Base-by-base conservation (phyloP, 1,140 invertebrate genomes). In the Drosophila hydei region DNA sequence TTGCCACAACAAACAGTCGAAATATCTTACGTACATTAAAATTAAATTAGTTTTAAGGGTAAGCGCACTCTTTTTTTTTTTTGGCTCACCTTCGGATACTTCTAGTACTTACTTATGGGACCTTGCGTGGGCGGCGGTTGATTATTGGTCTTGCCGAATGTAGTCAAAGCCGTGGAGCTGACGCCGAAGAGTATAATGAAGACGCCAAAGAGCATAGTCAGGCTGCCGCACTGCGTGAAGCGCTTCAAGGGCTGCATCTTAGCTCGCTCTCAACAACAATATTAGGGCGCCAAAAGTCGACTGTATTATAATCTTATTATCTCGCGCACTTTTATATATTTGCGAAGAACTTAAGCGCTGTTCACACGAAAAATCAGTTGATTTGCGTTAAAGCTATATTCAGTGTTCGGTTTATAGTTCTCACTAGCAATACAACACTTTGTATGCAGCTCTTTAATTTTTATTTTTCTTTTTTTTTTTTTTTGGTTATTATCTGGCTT, bases 131-230 rank as follows among this genome's bases (percentile, higher is more conserved):
- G 93, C 16, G 93, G 92, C 4, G 94, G 93, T 56, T 92, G 91
- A 42, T 93, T 91, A 72, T 93, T 94, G 56, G 93, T 94, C 90
- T 95, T 95, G 12, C 94, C 95, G 77, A 95, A 95, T 38, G 94
- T 95, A 4, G 94, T 95, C 25, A 95, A 92, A 4, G 94, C 94
- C 72, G 94, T 93, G 6, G 93, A 93, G 68, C 91, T 92, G 38
- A 92, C 90, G 11, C 90, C 90, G 54, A 92, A 92, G 18, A 91
- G 74, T 50, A 92, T 90, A 47, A 92, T 90, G 62, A 92, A 92
- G 58, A 92, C 89, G 33, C 79, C 81, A 55, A 92, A 92, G 16
- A 92, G 76, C 90, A 91, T 92, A 27, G 91, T 92, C 51, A 92
- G 63, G 55, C 91, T 92, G 62, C 91, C 90, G 54, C 91, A 92